Percentiles rank a stretch among this genome's conserved stretches.
Conservation (phyloP, 2,797 vertebrate species). For the Diceros bicornis region DNA sequence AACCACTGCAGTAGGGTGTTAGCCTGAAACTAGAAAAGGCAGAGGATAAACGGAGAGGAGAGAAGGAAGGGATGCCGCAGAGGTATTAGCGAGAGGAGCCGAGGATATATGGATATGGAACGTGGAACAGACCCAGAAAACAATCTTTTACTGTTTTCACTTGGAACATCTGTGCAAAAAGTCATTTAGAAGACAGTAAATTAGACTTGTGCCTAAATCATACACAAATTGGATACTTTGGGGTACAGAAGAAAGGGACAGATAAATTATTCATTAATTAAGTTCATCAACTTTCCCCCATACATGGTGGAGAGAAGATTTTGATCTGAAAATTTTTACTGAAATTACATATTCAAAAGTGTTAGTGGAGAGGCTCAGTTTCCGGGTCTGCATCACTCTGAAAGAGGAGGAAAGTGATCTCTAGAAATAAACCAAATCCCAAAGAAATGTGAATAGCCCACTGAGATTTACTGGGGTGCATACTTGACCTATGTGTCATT, state of each 20-base stretch:
- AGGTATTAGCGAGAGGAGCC: background rate
- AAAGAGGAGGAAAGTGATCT: background rate
- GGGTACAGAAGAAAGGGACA: background rate
- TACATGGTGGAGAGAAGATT: background rate
- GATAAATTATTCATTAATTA: background rate
- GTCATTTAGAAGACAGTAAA: background rate
- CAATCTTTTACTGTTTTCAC: background rate
- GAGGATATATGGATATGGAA: background rate
- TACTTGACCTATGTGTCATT: background rate
- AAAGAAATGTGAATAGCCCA: background rate
- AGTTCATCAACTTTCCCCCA: background rate
- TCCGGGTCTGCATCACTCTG: background rate
- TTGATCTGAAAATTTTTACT: background rate
- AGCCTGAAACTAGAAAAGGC: background rate
- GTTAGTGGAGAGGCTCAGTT: background rate
- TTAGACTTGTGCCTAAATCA: background rate
- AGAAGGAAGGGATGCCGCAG: background rate
- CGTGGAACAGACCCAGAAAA: background rate
- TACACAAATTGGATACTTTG: background rate
- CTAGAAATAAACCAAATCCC: background rate
- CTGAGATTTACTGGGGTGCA: background rate
- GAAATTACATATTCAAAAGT: background rate
- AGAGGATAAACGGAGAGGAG: background rate
- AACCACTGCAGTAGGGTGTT: rapidly evolving
- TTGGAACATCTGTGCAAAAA: background rate